Evolutionary conservation across 2,888 invertebrate species (phyloP).

Genomic region (Polyploca ridens): DNA sequence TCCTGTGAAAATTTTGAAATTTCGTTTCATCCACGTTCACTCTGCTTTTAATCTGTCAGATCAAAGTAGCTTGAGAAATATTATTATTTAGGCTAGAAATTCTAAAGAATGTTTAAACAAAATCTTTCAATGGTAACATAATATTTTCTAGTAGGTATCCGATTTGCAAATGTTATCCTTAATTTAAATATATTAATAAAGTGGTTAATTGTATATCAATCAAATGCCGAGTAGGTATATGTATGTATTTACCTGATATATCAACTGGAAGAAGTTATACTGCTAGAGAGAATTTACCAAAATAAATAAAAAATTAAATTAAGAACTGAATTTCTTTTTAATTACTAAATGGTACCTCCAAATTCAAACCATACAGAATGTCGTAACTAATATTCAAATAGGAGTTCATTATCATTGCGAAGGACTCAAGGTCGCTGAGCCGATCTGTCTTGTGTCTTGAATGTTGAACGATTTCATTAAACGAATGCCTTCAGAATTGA

Average conservation of each 20-base stretch:
- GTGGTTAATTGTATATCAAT: too few relatives aligned
- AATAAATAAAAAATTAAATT: too few relatives aligned
- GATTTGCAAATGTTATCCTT: too few relatives aligned
- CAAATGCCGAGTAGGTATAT: too few relatives aligned
- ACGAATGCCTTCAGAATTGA: slow-evolving; percentile 1
- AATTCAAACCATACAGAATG: background rate
- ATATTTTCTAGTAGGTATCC: too few relatives aligned
- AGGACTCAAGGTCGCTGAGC: background rate
- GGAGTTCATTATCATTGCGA: background rate
- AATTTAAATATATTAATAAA: too few relatives aligned
- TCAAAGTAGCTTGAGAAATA: background rate
- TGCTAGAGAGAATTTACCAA: too few relatives aligned
- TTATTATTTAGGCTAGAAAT: background rate
- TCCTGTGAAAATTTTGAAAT: slow-evolving; percentile 3
- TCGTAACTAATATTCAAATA: slow-evolving; percentile 4
- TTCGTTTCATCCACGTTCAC: background rate
- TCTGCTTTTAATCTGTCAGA: background rate
- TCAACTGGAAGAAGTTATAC: too few relatives aligned
- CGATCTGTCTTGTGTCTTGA: background rate
- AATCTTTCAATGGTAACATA: too few relatives aligned
- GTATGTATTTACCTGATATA: too few relatives aligned
- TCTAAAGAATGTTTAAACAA: too few relatives aligned
- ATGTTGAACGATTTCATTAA: background rate
- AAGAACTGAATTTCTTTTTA: background rate
- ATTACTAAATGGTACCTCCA: background rate